Evolutionary conservation across 2,888 invertebrate species (phyloP).

Genomic region (Cryptops parisi): DNA sequence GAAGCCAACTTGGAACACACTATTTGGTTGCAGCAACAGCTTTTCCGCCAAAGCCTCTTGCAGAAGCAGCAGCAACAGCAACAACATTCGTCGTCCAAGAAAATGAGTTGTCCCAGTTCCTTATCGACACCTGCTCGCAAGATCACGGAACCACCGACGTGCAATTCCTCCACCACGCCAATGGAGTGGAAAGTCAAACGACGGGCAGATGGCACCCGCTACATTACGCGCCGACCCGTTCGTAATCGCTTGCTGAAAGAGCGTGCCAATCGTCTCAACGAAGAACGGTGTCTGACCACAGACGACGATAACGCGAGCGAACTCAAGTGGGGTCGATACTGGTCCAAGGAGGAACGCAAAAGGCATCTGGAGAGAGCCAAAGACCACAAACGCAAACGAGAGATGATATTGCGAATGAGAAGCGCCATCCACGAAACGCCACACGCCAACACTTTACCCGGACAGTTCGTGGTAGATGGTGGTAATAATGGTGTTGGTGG

Average conservation of each 20-base stretch:
- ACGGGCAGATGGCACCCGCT: slow-evolving; percentile 57
- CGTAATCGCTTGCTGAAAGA: slow-evolving; percentile 50
- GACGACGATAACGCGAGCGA: slow-evolving; percentile 68
- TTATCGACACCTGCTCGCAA: slow-evolving; percentile 1
- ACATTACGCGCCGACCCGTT: slow-evolving; percentile 55
- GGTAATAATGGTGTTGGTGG: slow-evolving; percentile 20
- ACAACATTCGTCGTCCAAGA: slow-evolving; percentile 34
- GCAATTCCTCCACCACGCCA: slow-evolving; percentile 23
- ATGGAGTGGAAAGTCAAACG: slow-evolving; percentile 64
- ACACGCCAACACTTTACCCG: no score
- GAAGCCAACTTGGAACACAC: slow-evolving; percentile 52
- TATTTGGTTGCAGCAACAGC: slow-evolving; percentile 50
- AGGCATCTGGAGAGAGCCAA: slow-evolving; percentile 53
- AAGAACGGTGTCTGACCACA: slow-evolving; percentile 50
- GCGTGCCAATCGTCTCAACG: slow-evolving; percentile 47
- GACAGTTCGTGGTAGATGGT: no score
- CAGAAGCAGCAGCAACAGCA: slow-evolving; percentile 21
- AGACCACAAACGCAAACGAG: slow-evolving; percentile 34
- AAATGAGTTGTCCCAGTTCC: slow-evolving; percentile 21
- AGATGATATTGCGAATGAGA: slow-evolving; percentile 24
- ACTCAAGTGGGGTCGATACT: slow-evolving; percentile 56
- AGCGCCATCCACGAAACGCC: slow-evolving; percentile 17
- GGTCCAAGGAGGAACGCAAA: slow-evolving; percentile 59
- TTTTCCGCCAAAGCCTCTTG: slow-evolving; percentile 33
- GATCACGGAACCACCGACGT: not conserved